Base-by-base conservation (phyloP, 2,888 invertebrate genomes). In the Cataglyphis cursor region DNA sequence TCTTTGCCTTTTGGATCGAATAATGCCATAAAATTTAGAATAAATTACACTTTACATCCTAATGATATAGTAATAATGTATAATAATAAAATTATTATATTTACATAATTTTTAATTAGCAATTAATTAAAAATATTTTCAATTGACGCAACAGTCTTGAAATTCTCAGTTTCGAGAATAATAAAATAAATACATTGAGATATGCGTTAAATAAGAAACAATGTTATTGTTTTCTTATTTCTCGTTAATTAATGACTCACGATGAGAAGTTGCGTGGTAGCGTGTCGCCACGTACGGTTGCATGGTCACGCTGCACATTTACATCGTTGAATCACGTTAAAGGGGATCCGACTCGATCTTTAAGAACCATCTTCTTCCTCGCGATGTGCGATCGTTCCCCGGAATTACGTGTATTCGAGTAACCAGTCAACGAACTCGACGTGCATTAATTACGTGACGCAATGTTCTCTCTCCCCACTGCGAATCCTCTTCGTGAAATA, bases 381-480 rank as follows among this genome's bases (percentile, higher is more conserved):
- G 57, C 73, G 82, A 86, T 21, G 35, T 15, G 9, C 51, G 88
- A 91, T 91, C 89, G 83, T 83, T 86, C 76, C 83, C 86, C 85
- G 90, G 91, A 91, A 91, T 92, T 91, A 92, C 91, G 87, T 86
- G 88, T 68, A 82, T 74, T 57, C 74, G 51, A 81, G 48, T 75
- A 87, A 68, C 86, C 92, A 93, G 93, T 93, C 93, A 92, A 92
- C 90, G 93, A 93, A 93, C 93, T 86, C 92, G 78, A 73, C 85
- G 88, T 90, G 92, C 92, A 93, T 94, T 94, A 94, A 94, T 94
- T 93, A 93, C 92, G 88, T 93, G 93, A 94, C 92, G 93, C 92
- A 94, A 93, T 92, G 91, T 92, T 78, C 73, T 74, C 73, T 78
- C 48, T 54, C 48, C 35, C 64, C 73, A 72, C 31, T 54, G 48